These are phyloP conservation scores for Callyntrura guangdongensis DNA, from an alignment of 2,888 invertebrate species.

Conservation along the genomic window DNA sequence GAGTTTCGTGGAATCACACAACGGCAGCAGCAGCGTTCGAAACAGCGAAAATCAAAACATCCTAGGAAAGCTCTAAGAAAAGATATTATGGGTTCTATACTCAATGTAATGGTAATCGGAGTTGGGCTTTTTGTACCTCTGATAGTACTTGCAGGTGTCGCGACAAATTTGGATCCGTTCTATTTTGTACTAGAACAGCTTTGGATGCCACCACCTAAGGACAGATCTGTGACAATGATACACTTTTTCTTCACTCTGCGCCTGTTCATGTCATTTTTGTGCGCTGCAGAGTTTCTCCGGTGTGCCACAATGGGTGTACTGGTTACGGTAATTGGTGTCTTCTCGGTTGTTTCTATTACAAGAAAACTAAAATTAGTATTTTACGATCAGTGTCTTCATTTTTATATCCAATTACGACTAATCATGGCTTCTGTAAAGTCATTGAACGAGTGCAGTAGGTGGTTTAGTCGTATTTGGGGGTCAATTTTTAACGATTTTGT, in stretches of 20 bases:
- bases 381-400: neutral
- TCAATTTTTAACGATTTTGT: slow-evolving; percentile 7
- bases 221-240: neutral
- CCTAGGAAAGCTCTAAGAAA: neutral
- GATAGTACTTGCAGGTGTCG: neutral
- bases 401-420: slow-evolving; percentile 4
- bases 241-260: neutral
- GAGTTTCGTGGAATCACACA: neutral
- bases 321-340: neutral
- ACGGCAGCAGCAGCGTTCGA: neutral
- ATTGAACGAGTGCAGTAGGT: too few relatives aligned
- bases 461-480: neutral
- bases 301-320: neutral
- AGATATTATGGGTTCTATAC: neutral
- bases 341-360: neutral
- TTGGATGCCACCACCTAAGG: slow-evolving; percentile 11
- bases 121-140: neutral
- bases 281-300: slow-evolving; percentile 22
- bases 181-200: neutral
- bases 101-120: neutral
- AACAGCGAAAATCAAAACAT: too few relatives aligned
- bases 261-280: neutral
- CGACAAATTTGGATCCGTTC: slow-evolving; percentile 1
- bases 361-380: neutral
- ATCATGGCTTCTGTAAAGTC: neutral